Conservation (phyloP, 2,888 invertebrate species). For the Nomada fucata region DNA sequence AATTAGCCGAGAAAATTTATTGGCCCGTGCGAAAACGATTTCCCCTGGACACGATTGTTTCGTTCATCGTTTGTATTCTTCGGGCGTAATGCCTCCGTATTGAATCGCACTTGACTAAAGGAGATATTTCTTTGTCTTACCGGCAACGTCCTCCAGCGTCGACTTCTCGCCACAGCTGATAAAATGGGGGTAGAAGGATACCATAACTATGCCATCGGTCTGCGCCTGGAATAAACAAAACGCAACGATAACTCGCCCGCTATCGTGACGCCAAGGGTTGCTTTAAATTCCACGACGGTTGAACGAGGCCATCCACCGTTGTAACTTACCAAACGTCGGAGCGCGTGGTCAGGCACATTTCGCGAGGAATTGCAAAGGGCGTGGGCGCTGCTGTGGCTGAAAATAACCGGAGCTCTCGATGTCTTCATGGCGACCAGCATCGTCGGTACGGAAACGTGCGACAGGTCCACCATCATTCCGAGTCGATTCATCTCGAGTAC, state of each 20-base stretch:
- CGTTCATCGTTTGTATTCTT: no score
- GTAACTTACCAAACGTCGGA: slow-evolving; percentile 85
- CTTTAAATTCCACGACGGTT: background rate
- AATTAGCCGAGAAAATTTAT: slow-evolving; percentile 40
- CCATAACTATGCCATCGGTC: slow-evolving; percentile 88
- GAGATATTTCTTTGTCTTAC: slow-evolving; percentile 81
- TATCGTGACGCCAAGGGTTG: background rate
- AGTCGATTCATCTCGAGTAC: slow-evolving; percentile 88
- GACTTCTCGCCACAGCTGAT: slow-evolving; percentile 87
- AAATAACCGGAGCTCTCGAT: slow-evolving; percentile 86
- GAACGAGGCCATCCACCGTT: background rate
- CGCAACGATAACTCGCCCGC: background rate
- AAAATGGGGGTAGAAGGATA: slow-evolving; percentile 87
- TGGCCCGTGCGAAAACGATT: slow-evolving; percentile 9
- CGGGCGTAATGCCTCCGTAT: background rate
- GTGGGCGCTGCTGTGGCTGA: slow-evolving; percentile 87
- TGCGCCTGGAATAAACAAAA: slow-evolving; percentile 84
- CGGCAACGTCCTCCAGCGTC: slow-evolving; percentile 86
- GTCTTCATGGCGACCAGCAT: slow-evolving; percentile 86
- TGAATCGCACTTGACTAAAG: background rate
- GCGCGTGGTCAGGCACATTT: slow-evolving; percentile 87
- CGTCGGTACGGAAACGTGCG: slow-evolving; percentile 86
- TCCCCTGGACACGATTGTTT: background rate
- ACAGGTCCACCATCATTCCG: slow-evolving; percentile 87
- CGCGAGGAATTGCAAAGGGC: slow-evolving; percentile 86